A percentile compares a stretch with the other conserved stretches of the same genome.
These are phyloP conservation scores for Reticulitermes lucifugus DNA, from an alignment of 2,888 invertebrate genomes.

Conservation along the genomic window DNA sequence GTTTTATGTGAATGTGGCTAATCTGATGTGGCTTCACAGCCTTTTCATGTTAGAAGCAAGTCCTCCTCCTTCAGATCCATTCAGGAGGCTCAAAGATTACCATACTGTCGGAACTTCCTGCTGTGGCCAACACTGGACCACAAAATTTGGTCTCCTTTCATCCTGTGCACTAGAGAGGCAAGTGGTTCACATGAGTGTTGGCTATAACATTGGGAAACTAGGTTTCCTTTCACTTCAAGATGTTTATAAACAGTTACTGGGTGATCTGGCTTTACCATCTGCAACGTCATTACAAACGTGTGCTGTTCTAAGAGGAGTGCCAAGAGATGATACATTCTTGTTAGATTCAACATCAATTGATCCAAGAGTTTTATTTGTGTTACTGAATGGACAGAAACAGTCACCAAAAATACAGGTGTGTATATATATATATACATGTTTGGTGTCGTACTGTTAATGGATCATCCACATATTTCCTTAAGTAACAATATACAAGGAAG, in stretches of 20 bases:
- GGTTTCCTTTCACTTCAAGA: constrained; percentile 61
- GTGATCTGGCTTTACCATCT: constrained; percentile 55
- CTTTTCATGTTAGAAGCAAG: constrained; percentile 53
- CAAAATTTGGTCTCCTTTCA: constrained; percentile 51
- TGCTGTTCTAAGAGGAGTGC: not conserved
- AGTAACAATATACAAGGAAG: too few relatives aligned
- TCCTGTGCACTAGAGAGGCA: constrained; percentile 40
- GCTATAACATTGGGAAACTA: constrained; percentile 61
- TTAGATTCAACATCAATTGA: constrained; percentile 29
- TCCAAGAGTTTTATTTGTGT: constrained; percentile 47
- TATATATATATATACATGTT: not conserved
- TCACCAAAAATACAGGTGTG: constrained; percentile 57
- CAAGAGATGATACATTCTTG: not conserved
- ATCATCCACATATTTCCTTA: too few relatives aligned
- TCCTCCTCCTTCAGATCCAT: not conserved
- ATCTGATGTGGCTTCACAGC: constrained; percentile 62
- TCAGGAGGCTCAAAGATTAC: not conserved
- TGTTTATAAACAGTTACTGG: constrained; percentile 59
- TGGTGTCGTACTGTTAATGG: too few relatives aligned
- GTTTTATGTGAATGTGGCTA: constrained; percentile 62
- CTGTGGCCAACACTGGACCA: not conserved
- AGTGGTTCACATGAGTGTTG: constrained; percentile 57
- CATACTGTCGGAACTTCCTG: not conserved
- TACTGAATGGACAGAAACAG: constrained; percentile 44
- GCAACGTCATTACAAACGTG: not conserved